These are phyloP conservation scores for Thalpophila matura DNA, from an alignment of 2,888 invertebrate genomes.

Conservation along the genomic window DNA sequence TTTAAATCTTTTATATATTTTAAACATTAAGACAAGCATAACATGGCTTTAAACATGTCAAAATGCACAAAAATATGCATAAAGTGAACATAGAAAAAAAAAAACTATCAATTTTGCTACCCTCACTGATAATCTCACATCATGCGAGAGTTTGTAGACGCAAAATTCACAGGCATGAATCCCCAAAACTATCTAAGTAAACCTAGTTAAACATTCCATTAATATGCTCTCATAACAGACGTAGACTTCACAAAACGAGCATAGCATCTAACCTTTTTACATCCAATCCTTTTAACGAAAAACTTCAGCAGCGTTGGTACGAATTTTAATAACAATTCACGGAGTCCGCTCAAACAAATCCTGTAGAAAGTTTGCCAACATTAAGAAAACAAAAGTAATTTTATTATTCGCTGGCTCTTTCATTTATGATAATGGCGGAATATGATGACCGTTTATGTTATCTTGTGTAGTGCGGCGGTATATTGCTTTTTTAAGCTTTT, in stretches of 20 bases:
- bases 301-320: slow-evolving; percentile 72
- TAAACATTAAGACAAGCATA: too few relatives aligned
- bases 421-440: slow-evolving; percentile 60
- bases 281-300: slow-evolving; percentile 78
- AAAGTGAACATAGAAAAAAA: too few relatives aligned
- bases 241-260: slow-evolving; percentile 43
- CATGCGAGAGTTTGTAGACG: neutral
- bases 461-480: slow-evolving; percentile 13
- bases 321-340: slow-evolving; percentile 84
- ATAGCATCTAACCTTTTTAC: slow-evolving; percentile 52
- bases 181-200: too few relatives aligned
- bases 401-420: slow-evolving; percentile 71
- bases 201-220: slow-evolving; percentile 11
- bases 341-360: slow-evolving; percentile 71
- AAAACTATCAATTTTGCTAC: too few relatives aligned
- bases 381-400: slow-evolving; percentile 79
- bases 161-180: neutral
- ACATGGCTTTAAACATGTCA: too few relatives aligned
- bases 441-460: slow-evolving; percentile 50
- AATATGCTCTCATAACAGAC: slow-evolving; percentile 36
- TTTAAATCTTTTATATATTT: too few relatives aligned
- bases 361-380: slow-evolving; percentile 74
- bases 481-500: neutral
- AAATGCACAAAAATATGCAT: too few relatives aligned
- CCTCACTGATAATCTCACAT: too few relatives aligned